A percentile compares a stretch with the other conserved stretches of the same genome.
phyloP scores from a whole-genome alignment of 2,797 vertebrate genomes.

The Ciconia nigra region DNA sequence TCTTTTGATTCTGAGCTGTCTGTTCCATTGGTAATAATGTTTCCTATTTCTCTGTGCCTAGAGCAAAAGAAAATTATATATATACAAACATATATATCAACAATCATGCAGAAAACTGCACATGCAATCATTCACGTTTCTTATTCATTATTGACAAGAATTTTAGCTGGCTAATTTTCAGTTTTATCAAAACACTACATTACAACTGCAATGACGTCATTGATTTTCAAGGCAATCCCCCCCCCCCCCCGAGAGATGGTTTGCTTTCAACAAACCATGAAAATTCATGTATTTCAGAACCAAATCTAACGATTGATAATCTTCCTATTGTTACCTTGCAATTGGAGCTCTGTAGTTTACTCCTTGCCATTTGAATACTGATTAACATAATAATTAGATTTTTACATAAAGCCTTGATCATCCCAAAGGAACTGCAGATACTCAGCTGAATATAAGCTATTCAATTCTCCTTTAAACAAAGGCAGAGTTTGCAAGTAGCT shows the following conservation, averaged over 20 bases:
- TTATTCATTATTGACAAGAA: slow-evolving; percentile 8
- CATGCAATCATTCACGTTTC: background rate
- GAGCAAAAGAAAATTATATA: background rate
- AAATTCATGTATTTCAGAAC: background rate
- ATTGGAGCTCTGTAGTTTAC: background rate
- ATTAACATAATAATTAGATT: slow-evolving; percentile 44
- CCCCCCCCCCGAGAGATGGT: background rate
- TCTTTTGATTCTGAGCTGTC: background rate
- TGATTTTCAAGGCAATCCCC: slow-evolving; percentile 14
- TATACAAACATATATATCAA: background rate
- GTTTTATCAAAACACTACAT: slow-evolving; percentile 17
- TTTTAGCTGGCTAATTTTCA: slow-evolving; percentile 27
- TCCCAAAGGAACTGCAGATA: background rate
- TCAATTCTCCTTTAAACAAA: background rate
- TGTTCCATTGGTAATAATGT: background rate
- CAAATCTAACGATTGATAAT: background rate
- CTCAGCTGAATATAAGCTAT: background rate
- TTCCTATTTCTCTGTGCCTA: background rate
- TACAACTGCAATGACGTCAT: slow-evolving; percentile 3
- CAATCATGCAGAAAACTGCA: background rate
- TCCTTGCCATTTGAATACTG: background rate
- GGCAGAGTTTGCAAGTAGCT: background rate
- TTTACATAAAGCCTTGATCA: background rate
- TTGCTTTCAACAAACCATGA: slow-evolving; percentile 17
- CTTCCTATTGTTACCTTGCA: background rate